These are phyloP conservation scores for Tympanuchus pallidicinctus DNA, from an alignment of 2,113 vertebrate species.

Conservation along the genomic window DNA sequence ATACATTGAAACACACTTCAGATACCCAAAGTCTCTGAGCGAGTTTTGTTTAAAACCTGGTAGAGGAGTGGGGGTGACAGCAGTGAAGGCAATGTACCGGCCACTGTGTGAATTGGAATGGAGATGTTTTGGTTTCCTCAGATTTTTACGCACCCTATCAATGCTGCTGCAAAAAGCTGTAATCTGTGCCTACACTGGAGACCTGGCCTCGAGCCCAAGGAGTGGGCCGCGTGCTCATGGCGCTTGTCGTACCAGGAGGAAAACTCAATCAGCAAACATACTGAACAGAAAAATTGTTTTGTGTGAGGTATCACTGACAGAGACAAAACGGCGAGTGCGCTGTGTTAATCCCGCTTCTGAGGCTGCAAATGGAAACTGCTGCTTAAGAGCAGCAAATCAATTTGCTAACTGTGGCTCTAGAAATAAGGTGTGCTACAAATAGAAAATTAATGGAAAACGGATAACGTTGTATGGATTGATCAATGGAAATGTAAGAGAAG, in stretches of 20 bases:
- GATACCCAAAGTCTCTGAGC: background rate
- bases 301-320: conserved; percentile 8
- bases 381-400: conserved; percentile 51
- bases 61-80: background rate
- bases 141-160: background rate
- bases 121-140: background rate
- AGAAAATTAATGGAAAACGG: conserved; percentile 51
- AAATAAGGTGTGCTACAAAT: conserved; percentile 50
- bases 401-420: conserved; percentile 44
- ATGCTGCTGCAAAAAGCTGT: background rate
- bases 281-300: background rate
- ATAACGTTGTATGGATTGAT: conserved; percentile 15
- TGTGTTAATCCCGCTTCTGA: conserved; percentile 38
- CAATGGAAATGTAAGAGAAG: conserved; percentile 44
- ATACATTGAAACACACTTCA: background rate
- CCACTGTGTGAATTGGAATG: background rate
- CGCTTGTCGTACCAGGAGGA: conserved; percentile 2
- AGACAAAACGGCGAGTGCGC: conserved; percentile 14
- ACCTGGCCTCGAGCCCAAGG: background rate
- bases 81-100: background rate
- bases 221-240: background rate
- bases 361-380: conserved; percentile 39
- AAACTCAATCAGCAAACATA: background rate
- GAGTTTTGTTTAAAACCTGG: background rate
- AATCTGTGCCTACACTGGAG: background rate